A percentile compares a stretch with the other conserved stretches of the same genome.
Conservation (phyloP, 2,113 vertebrate species). For the Ceyx margarethae region DNA sequence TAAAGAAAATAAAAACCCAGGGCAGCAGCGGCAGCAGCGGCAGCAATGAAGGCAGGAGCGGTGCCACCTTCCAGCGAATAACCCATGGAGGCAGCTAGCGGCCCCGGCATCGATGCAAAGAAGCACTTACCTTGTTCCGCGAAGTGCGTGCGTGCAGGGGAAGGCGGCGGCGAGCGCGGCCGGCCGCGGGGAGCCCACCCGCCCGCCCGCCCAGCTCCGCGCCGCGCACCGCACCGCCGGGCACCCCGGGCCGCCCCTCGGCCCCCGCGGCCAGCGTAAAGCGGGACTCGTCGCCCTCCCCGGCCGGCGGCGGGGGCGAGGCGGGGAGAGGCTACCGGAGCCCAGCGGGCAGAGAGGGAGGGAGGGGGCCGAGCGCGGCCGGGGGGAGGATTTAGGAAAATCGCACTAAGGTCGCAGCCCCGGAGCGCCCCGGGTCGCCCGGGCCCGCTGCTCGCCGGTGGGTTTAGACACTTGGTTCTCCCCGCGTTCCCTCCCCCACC, state of each 20-base stretch:
- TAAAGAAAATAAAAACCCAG: slow-evolving; percentile 77
- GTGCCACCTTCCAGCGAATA: slow-evolving; percentile 82
- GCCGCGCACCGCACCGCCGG: not conserved
- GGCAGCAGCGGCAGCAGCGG: slow-evolving; percentile 68
- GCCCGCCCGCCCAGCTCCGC: not conserved
- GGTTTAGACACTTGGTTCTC: slow-evolving; percentile 25
- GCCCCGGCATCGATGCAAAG: slow-evolving; percentile 62
- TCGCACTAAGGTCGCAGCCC: slow-evolving; percentile 46
- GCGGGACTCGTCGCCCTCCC: slow-evolving; percentile 25
- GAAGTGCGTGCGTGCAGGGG: slow-evolving; percentile 70
- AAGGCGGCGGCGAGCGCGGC: slow-evolving; percentile 59
- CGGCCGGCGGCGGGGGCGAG: not conserved
- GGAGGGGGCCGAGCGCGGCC: not conserved
- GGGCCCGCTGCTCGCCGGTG: slow-evolving; percentile 36
- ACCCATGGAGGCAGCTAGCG: slow-evolving; percentile 84
- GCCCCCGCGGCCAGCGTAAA: not conserved
- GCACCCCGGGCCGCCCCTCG: not conserved
- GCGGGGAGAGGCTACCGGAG: not conserved
- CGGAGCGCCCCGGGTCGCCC: slow-evolving; percentile 61
- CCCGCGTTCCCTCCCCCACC: slow-evolving; percentile 48
- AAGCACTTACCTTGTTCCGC: slow-evolving; percentile 14
- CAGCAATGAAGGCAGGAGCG: slow-evolving; percentile 77
- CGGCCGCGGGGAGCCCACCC: not conserved
- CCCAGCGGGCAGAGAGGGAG: not conserved
- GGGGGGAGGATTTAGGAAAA: slow-evolving; percentile 3